phyloP scores from a whole-genome alignment of 1,140 invertebrate species.

The Periplaneta americana region DNA sequence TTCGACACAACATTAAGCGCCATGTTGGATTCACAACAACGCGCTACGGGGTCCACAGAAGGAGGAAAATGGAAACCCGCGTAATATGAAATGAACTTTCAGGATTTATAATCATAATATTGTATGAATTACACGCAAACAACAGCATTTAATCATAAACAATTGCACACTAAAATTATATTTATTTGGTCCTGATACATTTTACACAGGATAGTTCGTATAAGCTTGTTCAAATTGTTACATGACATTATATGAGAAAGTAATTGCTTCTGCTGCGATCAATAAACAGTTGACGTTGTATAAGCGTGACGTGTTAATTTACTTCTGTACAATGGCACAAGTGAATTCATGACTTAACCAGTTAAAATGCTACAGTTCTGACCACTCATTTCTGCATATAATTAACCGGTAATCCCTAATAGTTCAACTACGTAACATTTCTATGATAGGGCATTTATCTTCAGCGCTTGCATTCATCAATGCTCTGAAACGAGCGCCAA shows the following conservation, averaged over 20 bases:
- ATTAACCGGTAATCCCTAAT: too few species aligned
- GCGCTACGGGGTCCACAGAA: constrained; percentile 20
- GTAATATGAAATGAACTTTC: constrained; percentile 13
- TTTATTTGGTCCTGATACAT: background rate
- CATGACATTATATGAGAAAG: background rate
- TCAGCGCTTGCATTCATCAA: background rate
- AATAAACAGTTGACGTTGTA: constrained; percentile 11
- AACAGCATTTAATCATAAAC: background rate
- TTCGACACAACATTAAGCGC: constrained; percentile 15
- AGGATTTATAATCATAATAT: background rate
- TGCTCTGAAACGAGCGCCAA: background rate
- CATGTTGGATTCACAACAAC: constrained; percentile 22
- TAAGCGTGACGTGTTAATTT: constrained; percentile 8
- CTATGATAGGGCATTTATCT: background rate
- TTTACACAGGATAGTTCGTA: background rate
- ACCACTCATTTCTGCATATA: too few species aligned
- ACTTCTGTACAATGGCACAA: background rate
- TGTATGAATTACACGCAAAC: too few species aligned
- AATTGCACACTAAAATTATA: background rate
- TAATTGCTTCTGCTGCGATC: constrained; percentile 7
- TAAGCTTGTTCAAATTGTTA: background rate
- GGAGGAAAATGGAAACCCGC: constrained; percentile 15
- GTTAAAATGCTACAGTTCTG: too few species aligned
- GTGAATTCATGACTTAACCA: background rate
- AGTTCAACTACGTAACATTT: too few species aligned